These are phyloP conservation scores for Morelia viridis DNA, from an alignment of 2,797 vertebrate genomes.

Conservation along the genomic window DNA sequence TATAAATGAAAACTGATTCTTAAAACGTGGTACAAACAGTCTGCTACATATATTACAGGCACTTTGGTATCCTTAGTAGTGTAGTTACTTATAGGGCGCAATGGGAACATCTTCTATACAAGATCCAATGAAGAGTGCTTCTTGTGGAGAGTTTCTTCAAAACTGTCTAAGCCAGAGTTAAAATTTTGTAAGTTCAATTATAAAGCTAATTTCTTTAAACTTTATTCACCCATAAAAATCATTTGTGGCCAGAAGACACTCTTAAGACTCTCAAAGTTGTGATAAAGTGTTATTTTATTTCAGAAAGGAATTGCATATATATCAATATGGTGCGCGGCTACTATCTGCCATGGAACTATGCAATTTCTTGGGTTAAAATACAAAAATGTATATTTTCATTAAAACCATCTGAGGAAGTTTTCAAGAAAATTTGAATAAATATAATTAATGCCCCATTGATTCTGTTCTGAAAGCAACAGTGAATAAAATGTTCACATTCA, in stretches of 20 bases:
- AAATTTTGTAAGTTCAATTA: conserved; percentile 54
- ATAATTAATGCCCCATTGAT: conserved; percentile 19
- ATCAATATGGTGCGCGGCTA: conserved; percentile 45
- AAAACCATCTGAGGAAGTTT: conserved; percentile 57
- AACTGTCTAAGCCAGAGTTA: conserved; percentile 48
- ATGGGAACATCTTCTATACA: conserved; percentile 4
- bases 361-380: conserved; percentile 55
- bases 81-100: conserved; percentile 50
- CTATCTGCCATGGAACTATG: conserved; percentile 35
- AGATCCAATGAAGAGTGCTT: not conserved
- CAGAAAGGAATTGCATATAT: conserved; percentile 44
- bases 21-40: conserved; percentile 40
- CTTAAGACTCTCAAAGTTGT: conserved; percentile 28
- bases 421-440: conserved; percentile 36
- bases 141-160: conserved; percentile 25
- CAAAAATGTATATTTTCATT: conserved; percentile 46
- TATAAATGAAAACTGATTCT: conserved; percentile 47
- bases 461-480: not conserved
- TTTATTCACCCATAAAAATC: conserved; percentile 42
- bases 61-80: conserved; percentile 68
- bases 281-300: conserved; percentile 25
- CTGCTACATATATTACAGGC: conserved; percentile 63
- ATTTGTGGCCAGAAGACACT: conserved; percentile 41
- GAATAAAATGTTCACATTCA: not conserved
- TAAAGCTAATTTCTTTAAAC: conserved; percentile 55